Evolutionary conservation across 2,113 vertebrate genomes (phyloP), one percentile per base, ranked within the genome.

Genomic region (Laticauda laticaudata): DNA sequence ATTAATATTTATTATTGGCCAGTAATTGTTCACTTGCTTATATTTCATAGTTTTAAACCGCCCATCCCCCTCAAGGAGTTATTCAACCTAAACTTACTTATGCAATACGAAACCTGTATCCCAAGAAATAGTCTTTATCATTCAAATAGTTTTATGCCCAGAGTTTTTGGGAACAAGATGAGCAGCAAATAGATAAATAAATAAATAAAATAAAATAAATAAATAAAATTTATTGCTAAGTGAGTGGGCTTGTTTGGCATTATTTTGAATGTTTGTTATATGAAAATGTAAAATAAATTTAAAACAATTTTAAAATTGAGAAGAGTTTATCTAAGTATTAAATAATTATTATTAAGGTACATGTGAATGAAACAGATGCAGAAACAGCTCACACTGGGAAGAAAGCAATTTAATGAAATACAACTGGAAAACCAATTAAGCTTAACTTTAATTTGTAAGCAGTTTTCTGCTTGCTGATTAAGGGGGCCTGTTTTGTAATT

Each of bases 401-500:
- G 55, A 96, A 91, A 91, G 89, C 89, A 93, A 39, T 64, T 93
- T 93, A 92, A 94, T 91, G 88, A 95, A 93, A 87, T 87, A 85
- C 81, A 94, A 89, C 56, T 88, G 92, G 86, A 69, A 95, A 95
- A 94, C 61, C 93, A 88, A 85, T 95, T 95, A 95, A 91, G 86
- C 91, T 94, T 95, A 89, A 54, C 92, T 88, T 81, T 94, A 91
- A 95, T 93, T 90, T 94, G 90, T 94, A 92, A 92, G 88, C 88
- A 18, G 88, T 88, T 89, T 61, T 94, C 92, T 90, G 6, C 94
- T 92, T 93, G 93, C 93, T 87, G 90, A 93, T 97, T 95, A 81
- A 92, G 87, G 45, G 39, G 61, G 92, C 85, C 85, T 86, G 90
- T 94, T 94, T 96, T 95, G 81, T 95, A 96, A 93, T 95, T 96